A percentile compares a stretch with the other conserved stretches of the same genome.
phyloP scores from a whole-genome alignment of 2,797 vertebrate species.

The Microctenopoma stevenorrisi region DNA sequence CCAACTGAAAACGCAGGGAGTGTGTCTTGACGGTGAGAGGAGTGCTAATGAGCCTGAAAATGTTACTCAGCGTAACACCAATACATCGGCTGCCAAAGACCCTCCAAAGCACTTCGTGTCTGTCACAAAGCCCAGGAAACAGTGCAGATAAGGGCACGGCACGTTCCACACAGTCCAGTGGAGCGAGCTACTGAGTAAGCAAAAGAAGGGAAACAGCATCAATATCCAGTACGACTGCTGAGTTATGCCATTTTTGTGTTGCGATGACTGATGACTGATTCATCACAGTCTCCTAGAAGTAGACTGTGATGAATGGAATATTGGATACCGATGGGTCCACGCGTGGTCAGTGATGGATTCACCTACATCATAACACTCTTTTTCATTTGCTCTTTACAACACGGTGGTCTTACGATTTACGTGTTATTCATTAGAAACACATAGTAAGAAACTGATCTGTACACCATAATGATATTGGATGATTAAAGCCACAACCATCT shows the following conservation, averaged over 20 bases:
- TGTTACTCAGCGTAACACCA: slow-evolving; percentile 55
- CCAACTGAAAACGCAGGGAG: slow-evolving; percentile 34
- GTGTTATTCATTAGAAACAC: background rate
- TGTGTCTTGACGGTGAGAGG: slow-evolving; percentile 40
- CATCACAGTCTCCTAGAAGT: background rate
- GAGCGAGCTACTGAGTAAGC: slow-evolving; percentile 37
- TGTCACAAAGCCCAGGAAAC: slow-evolving; percentile 46
- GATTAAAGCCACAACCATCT: slow-evolving; percentile 5
- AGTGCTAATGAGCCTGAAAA: slow-evolving; percentile 77
- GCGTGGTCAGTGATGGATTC: slow-evolving; percentile 38
- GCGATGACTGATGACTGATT: slow-evolving; percentile 23
- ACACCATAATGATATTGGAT: slow-evolving; percentile 2
- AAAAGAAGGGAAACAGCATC: slow-evolving; percentile 40
- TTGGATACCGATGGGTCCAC: slow-evolving; percentile 20
- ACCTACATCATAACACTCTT: slow-evolving; percentile 14
- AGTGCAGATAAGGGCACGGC: slow-evolving; percentile 22
- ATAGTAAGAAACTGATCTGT: background rate
- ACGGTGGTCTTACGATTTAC: background rate
- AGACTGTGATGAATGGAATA: slow-evolving; percentile 43
- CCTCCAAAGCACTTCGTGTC: slow-evolving; percentile 45
- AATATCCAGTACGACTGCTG: slow-evolving; percentile 25
- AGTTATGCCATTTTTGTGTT: slow-evolving; percentile 15
- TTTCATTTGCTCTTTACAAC: slow-evolving; percentile 6
- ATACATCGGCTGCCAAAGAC: slow-evolving; percentile 51
- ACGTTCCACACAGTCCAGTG: slow-evolving; percentile 15